Conservation (phyloP, 2,797 vertebrate genomes). For the Carapus acus region DNA sequence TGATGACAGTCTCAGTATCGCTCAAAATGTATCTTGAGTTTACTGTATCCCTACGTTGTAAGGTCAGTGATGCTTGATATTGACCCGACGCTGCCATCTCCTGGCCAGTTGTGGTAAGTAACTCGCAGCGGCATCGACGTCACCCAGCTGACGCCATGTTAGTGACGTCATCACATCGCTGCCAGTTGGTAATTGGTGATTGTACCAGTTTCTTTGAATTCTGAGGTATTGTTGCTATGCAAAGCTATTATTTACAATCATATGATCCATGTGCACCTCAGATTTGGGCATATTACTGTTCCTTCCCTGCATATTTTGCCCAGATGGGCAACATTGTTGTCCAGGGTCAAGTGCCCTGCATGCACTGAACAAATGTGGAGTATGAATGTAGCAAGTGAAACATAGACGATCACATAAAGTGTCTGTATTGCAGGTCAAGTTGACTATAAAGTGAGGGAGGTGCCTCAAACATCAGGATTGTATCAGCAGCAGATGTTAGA, state of each 20-base stretch:
- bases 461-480: conserved; percentile 74
- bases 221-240: no score
- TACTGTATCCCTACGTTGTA: no score
- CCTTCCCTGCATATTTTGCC: conserved; percentile 84
- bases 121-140: no score
- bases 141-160: no score
- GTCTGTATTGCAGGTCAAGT: neutral
- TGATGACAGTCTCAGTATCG: no score
- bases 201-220: no score
- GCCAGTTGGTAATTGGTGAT: no score
- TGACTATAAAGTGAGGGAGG: neutral
- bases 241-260: no score
- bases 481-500: conserved; percentile 46
- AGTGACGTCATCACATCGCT: no score
- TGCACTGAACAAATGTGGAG: conserved; percentile 74
- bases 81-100: conserved; percentile 35
- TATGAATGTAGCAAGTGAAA: neutral
- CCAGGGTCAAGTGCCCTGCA: conserved; percentile 70
- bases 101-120: conserved; percentile 4
- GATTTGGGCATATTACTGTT: neutral
- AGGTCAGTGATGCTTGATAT: no score
- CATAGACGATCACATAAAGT: neutral
- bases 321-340: conserved; percentile 66
- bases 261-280: neutral
- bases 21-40: no score